Conservation (phyloP, 2,888 invertebrate species). For the Cephus sareptanus region DNA sequence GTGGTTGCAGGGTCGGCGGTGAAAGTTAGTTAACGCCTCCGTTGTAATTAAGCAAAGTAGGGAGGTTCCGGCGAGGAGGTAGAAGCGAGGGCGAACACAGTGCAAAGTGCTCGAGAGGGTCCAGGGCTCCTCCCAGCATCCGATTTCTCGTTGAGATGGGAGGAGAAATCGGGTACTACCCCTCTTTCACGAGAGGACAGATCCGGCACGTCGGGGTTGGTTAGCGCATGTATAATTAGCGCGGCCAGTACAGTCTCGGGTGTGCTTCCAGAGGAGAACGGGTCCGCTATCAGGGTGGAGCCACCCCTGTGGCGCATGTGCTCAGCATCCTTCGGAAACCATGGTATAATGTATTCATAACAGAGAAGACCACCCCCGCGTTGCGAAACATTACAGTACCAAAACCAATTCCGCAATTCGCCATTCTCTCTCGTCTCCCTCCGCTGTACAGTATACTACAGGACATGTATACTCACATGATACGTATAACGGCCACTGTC, state of each 20-base stretch:
- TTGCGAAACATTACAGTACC: not conserved
- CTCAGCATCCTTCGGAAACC: slow-evolving; percentile 56
- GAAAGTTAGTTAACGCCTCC: slow-evolving; percentile 62
- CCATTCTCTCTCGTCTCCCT: not conserved
- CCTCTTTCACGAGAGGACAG: slow-evolving; percentile 29
- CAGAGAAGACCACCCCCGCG: slow-evolving; percentile 37
- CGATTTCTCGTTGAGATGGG: slow-evolving; percentile 12
- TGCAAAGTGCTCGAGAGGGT: slow-evolving; percentile 26
- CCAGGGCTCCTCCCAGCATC: slow-evolving; percentile 50
- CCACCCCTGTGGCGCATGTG: slow-evolving; percentile 59
- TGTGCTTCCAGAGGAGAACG: slow-evolving; percentile 19
- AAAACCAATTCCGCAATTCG: slow-evolving; percentile 11
- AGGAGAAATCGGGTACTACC: not conserved
- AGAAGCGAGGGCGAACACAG: slow-evolving; percentile 27
- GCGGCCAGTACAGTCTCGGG: slow-evolving; percentile 26
- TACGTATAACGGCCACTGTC: not conserved
- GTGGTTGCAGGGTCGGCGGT: slow-evolving; percentile 11
- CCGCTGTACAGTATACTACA: not conserved
- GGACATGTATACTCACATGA: too few species aligned
- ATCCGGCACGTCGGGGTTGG: slow-evolving; percentile 43
- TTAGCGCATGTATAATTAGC: slow-evolving; percentile 64
- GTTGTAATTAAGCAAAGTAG: slow-evolving; percentile 62
- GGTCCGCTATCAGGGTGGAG: slow-evolving; percentile 53
- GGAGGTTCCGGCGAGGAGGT: slow-evolving; percentile 33
- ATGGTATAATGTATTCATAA: slow-evolving; percentile 63